Conservation (phyloP, 2,113 vertebrate species). For the Leptocoma aspasia region DNA sequence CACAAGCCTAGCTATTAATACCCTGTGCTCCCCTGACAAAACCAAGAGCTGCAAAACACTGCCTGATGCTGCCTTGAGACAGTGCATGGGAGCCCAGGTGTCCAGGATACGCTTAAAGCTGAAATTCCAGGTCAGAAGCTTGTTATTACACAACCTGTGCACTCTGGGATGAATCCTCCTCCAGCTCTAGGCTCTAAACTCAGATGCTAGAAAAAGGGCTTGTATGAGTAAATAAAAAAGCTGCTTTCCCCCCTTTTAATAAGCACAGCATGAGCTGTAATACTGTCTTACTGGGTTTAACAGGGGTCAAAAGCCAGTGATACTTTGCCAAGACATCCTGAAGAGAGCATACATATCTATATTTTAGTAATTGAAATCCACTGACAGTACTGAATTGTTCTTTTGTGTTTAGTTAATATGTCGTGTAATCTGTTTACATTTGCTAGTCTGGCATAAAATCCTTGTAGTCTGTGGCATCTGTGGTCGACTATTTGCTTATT, state of each 20-base stretch:
- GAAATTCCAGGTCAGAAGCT: slow-evolving; percentile 23
- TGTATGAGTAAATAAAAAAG: neutral
- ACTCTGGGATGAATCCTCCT: neutral
- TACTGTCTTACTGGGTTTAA: neutral
- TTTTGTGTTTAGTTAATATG: neutral
- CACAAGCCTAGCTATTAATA: neutral
- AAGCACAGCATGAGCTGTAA: neutral
- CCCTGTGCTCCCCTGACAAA: neutral
- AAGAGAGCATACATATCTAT: neutral
- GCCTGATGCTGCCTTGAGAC: neutral
- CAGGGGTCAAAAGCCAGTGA: neutral
- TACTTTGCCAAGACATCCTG: neutral
- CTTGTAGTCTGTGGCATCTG: neutral
- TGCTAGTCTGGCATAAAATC: neutral
- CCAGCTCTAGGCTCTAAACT: neutral
- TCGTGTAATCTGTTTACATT: neutral
- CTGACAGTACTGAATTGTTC: neutral
- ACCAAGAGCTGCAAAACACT: neutral
- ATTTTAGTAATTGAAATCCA: neutral
- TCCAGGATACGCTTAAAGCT: neutral
- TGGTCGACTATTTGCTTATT: neutral
- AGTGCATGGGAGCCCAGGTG: neutral
- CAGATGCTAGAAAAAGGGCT: neutral
- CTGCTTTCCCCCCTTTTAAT: neutral
- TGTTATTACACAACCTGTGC: neutral